Conservation (phyloP, 2,113 vertebrate genomes). For the Nerophis ophidion region DNA sequence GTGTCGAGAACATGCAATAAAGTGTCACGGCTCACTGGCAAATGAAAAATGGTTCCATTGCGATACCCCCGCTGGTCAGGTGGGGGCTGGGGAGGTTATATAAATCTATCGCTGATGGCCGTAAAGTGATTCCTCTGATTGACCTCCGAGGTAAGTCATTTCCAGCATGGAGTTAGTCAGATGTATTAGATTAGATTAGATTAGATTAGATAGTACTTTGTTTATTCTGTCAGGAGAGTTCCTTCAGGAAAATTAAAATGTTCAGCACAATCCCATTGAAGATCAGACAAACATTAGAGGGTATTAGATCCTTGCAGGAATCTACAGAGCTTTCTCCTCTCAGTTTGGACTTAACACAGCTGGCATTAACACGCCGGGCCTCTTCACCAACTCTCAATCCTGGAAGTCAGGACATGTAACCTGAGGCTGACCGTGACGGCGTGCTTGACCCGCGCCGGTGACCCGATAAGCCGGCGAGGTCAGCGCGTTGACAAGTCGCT, state of each 20-base stretch:
- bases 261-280: no score
- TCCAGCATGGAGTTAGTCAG: neutral
- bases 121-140: conserved; percentile 42
- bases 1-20: conserved; percentile 44
- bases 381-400: conserved; percentile 19
- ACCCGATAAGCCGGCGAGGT: conserved; percentile 9
- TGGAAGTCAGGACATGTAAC: conserved; percentile 31
- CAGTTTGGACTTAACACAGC: conserved; percentile 11
- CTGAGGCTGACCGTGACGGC: conserved; percentile 15
- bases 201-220: no score
- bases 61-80: conserved; percentile 49
- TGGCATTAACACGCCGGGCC: conserved; percentile 34
- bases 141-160: conserved; percentile 57
- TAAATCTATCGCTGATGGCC: conserved; percentile 56
- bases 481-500: no score
- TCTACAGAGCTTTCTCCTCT: no score
- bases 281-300: no score
- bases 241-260: no score
- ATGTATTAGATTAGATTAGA: no score
- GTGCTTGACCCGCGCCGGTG: conserved; percentile 13
- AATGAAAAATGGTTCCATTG: conserved; percentile 45
- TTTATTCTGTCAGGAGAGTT: no score
- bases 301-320: no score
- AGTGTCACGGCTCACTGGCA: conserved; percentile 54
- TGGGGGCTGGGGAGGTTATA: conserved; percentile 52